phyloP scores from a whole-genome alignment of 2,797 vertebrate genomes.

The Steatocranus sp. region DNA sequence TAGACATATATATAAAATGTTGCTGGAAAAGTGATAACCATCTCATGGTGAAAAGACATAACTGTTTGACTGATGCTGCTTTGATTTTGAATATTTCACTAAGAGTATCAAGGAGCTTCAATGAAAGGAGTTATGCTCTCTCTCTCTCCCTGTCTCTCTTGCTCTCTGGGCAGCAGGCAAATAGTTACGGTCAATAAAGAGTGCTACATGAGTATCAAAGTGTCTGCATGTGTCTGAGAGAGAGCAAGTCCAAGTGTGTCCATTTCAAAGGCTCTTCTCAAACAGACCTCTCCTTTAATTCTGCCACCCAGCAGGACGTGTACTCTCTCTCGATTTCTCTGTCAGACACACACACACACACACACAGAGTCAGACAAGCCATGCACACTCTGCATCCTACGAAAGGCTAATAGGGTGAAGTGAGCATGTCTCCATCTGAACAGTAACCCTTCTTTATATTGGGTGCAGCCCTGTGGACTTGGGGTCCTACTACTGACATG shows the following conservation, averaged over 20 bases:
- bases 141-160: background rate
- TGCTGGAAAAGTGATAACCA: background rate
- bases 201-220: constrained; percentile 45
- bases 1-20: background rate
- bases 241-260: constrained; percentile 50
- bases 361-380: background rate
- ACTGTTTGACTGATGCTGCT: background rate
- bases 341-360: background rate
- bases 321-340: background rate
- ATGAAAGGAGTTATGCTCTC: background rate
- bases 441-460: constrained; percentile 48
- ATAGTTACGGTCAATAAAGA: constrained; percentile 59
- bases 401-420: constrained; percentile 56
- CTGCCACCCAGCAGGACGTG: constrained; percentile 64
- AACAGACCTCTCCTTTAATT: constrained; percentile 80
- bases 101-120: background rate
- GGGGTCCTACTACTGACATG: constrained; percentile 30
- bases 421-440: constrained; percentile 44
- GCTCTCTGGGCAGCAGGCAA: constrained; percentile 39
- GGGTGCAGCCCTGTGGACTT: background rate
- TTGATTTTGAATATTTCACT: background rate
- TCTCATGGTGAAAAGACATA: background rate
- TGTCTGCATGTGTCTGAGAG: constrained; percentile 19
- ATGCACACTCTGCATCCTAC: background rate
- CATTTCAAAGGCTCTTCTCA: constrained; percentile 78